A percentile compares a stretch with the other conserved stretches of the same genome.
Evolutionary conservation across 2,113 vertebrate species (phyloP).

Genomic region (Engystomops pustulosus): DNA sequence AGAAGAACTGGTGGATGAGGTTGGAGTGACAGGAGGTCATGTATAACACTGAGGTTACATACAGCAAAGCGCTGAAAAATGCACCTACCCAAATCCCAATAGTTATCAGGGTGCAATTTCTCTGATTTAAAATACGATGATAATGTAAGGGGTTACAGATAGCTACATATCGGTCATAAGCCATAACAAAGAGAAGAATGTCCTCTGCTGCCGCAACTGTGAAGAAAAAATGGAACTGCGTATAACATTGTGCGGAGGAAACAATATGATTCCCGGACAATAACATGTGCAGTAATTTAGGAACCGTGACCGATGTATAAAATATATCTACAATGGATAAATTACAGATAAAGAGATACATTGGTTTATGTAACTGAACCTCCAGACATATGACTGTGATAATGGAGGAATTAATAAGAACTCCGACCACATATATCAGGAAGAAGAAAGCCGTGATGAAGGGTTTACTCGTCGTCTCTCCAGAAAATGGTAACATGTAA

Average conservation of each 20-base stretch:
- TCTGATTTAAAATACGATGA: too few relatives aligned
- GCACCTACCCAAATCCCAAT: too few relatives aligned
- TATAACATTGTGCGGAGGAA: not conserved
- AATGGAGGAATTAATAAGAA: not conserved
- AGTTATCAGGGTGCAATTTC: too few relatives aligned
- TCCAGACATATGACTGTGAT: not conserved
- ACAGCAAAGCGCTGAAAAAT: too few relatives aligned
- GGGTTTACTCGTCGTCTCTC: not conserved
- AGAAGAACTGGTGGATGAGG: not conserved
- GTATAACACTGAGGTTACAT: too few relatives aligned
- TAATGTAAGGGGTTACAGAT: too few relatives aligned
- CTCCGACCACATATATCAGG: not conserved
- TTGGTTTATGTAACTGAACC: not conserved
- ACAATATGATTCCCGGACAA: not conserved
- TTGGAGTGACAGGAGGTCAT: too few relatives aligned
- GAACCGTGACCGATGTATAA: not conserved
- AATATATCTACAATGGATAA: not conserved
- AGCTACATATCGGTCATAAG: not conserved
- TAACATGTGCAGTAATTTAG: not conserved
- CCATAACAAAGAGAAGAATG: not conserved
- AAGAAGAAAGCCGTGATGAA: not conserved
- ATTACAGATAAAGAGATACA: not conserved
- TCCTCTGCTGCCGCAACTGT: not conserved
- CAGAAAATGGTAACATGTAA: not conserved
- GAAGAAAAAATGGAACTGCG: not conserved